A percentile compares a stretch with the other conserved stretches of the same genome.
phyloP scores from a whole-genome alignment of 2,888 invertebrate genomes.

The Stratiomys singularior region DNA sequence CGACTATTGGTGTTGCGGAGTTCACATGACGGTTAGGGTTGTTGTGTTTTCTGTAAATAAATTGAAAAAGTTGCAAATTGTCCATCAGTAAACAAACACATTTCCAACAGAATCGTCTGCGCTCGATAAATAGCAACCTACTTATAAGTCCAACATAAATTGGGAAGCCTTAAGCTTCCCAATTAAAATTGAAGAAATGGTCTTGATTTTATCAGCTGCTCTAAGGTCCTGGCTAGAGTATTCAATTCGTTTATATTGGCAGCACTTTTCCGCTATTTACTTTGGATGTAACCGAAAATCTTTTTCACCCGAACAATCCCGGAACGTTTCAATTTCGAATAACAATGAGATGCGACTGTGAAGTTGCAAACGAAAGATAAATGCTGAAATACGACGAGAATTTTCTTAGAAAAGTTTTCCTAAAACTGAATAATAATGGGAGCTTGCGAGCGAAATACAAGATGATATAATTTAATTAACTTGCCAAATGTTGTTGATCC shows the following conservation, averaged over 20 bases:
- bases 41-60: neutral
- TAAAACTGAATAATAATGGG: conserved; percentile 21
- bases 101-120: too few species aligned
- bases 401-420: conserved; percentile 29
- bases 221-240: too few species aligned
- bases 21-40: neutral
- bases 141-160: too few species aligned
- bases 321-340: conserved; percentile 24
- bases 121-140: too few species aligned
- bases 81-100: too few species aligned
- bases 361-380: neutral
- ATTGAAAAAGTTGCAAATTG: too few species aligned
- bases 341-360: conserved; percentile 20
- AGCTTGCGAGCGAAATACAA: neutral
- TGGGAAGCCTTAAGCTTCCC: too few species aligned
- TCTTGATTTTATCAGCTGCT: too few species aligned
- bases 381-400: conserved; percentile 6
- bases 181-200: too few species aligned
- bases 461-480: conserved; percentile 42
- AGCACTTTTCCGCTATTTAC: neutral
- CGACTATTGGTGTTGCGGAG: neutral
- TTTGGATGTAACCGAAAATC: neutral
- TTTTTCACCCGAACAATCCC: neutral
- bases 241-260: neutral
- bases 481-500: conserved; percentile 37